Evolutionary conservation across 2,113 vertebrate genomes (phyloP).

Genomic region (Cichladusa arquata): DNA sequence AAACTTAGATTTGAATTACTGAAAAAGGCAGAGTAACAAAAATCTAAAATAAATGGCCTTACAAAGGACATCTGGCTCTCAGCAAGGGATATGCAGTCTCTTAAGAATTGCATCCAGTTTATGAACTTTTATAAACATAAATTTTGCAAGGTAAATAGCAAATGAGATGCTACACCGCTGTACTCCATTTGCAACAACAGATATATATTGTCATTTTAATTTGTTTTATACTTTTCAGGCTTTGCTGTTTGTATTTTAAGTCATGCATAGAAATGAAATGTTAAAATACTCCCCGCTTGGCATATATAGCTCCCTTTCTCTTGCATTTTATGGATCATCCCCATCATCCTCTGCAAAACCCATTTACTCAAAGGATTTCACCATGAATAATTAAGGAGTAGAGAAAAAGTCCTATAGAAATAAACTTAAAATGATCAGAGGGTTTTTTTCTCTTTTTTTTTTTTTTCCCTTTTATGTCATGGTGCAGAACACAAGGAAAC

Average conservation of each 20-base stretch:
- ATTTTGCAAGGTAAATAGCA: slow-evolving; percentile 31
- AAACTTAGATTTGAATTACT: neutral
- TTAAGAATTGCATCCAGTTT: neutral
- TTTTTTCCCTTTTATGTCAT: neutral
- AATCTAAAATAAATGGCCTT: neutral
- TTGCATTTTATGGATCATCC: slow-evolving; percentile 38
- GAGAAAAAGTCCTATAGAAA: slow-evolving; percentile 28
- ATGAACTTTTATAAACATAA: slow-evolving; percentile 45
- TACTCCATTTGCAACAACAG: neutral
- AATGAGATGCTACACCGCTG: neutral
- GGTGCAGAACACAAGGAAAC: neutral
- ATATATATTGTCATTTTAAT: slow-evolving; percentile 49
- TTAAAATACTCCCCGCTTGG: neutral
- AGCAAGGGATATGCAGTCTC: neutral
- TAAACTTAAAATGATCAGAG: slow-evolving; percentile 24
- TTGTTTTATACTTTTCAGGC: slow-evolving; percentile 32
- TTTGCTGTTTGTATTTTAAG: slow-evolving; percentile 37
- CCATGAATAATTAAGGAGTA: slow-evolving; percentile 62
- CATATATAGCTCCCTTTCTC: slow-evolving; percentile 3
- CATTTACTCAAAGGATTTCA: slow-evolving; percentile 58
- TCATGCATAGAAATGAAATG: slow-evolving; percentile 55
- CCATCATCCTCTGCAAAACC: slow-evolving; percentile 10
- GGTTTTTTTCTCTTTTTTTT: neutral
- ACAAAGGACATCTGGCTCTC: neutral
- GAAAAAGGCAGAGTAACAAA: neutral